A percentile compares a stretch with the other conserved stretches of the same genome.
Evolutionary conservation across 2,888 invertebrate genomes (phyloP).

Genomic region (Eulithis testata): DNA sequence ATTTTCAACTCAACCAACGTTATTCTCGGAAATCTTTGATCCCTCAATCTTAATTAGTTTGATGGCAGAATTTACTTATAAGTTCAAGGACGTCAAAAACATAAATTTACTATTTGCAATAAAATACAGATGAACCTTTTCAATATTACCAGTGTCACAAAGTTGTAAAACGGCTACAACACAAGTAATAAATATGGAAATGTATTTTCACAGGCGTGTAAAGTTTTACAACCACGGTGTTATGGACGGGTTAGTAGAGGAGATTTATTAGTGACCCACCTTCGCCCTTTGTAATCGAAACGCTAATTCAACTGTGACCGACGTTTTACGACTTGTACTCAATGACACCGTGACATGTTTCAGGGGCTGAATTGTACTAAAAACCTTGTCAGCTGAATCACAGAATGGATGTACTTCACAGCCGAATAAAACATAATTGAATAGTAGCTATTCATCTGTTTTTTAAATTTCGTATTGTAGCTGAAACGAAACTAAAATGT

Average conservation of each 20-base stretch:
- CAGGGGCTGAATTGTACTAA: neutral
- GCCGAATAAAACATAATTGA: no score
- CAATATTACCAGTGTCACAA: neutral
- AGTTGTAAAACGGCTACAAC: slow-evolving; percentile 27
- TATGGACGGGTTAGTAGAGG: slow-evolving; percentile 59
- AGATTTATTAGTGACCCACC: slow-evolving; percentile 67
- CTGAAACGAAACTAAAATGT: no score
- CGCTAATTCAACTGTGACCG: slow-evolving; percentile 66
- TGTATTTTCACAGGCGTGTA: slow-evolving; percentile 59
- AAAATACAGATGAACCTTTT: neutral
- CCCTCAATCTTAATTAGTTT: no score
- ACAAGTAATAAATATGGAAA: slow-evolving; percentile 52
- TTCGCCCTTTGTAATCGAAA: slow-evolving; percentile 62
- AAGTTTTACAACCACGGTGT: slow-evolving; percentile 61
- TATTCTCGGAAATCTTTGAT: no score
- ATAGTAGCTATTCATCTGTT: no score
- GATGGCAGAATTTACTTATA: neutral
- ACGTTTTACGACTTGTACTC: slow-evolving; percentile 57
- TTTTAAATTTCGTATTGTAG: no score
- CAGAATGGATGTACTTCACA: no score
- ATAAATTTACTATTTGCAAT: neutral
- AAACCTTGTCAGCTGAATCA: no score
- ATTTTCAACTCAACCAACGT: no score
- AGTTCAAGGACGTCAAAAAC: neutral
- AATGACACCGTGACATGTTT: slow-evolving; percentile 26